Evolutionary conservation across 2,888 invertebrate genomes (phyloP).

Genomic region (Sphinx pinastri): DNA sequence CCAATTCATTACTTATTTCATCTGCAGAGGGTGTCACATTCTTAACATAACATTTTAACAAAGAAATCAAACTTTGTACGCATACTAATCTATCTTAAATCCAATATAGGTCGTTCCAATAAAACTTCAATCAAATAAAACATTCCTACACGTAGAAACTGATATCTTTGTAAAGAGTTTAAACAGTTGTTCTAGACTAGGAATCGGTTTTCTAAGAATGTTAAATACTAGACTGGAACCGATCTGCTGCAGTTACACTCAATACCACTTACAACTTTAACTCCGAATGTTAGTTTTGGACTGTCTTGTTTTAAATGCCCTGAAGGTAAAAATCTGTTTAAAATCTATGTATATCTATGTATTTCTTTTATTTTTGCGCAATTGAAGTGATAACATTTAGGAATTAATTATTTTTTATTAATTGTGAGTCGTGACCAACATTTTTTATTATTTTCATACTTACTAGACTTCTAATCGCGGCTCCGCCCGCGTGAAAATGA

Average conservation of each 20-base stretch:
- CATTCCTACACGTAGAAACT: not conserved
- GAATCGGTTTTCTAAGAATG: not conserved
- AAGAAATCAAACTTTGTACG: no score
- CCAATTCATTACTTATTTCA: no score
- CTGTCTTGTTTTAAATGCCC: not conserved
- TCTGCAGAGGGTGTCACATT: no score
- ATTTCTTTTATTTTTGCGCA: not conserved
- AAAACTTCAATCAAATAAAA: not conserved
- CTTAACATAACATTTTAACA: no score
- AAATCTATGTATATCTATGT: not conserved
- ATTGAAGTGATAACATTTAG: not conserved
- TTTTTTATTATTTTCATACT: not conserved
- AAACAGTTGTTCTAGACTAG: not conserved
- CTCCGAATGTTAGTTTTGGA: not conserved
- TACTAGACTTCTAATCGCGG: no score
- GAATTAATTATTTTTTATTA: not conserved
- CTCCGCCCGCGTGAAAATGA: no score
- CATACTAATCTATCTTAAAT: not conserved
- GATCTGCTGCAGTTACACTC: not conserved
- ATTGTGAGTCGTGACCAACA: not conserved
- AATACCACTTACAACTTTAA: not conserved
- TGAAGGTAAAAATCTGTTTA: not conserved
- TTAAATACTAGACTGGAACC: not conserved
- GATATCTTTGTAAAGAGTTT: slow-evolving; percentile 6
- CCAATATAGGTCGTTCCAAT: not conserved